phyloP scores from a whole-genome alignment of 2,888 invertebrate genomes.

The Hylaea fasciaria region DNA sequence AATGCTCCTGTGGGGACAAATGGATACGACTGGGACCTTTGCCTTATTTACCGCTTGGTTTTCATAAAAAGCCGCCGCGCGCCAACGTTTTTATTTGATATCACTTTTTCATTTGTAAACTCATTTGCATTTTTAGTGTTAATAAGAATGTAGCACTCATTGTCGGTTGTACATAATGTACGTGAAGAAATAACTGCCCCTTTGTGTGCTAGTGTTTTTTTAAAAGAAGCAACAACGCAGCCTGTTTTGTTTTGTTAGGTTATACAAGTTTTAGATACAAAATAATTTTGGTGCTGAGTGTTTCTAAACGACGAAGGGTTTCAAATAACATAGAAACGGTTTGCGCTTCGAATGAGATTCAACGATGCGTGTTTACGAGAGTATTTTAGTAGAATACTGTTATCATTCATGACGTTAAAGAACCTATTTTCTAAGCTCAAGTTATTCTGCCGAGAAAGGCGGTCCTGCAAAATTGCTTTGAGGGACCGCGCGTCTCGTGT shows the following conservation, averaged over 20 bases:
- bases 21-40: slow-evolving; percentile 67
- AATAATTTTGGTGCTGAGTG: slow-evolving; percentile 1
- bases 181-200: slow-evolving; percentile 1
- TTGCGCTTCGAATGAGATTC: slow-evolving; percentile 37
- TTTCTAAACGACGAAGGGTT: neutral
- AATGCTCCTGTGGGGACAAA: slow-evolving; percentile 69
- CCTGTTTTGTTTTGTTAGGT: slow-evolving; percentile 6
- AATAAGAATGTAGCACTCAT: slow-evolving; percentile 13
- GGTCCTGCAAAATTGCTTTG: slow-evolving; percentile 62
- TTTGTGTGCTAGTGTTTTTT: neutral
- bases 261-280: neutral
- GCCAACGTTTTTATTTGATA: slow-evolving; percentile 52
- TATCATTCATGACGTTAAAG: slow-evolving; percentile 54
- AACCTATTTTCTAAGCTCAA: slow-evolving; percentile 55
- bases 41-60: slow-evolving; percentile 66
- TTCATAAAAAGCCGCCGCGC: slow-evolving; percentile 54
- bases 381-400: slow-evolving; percentile 56
- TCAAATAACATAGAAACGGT: slow-evolving; percentile 11
- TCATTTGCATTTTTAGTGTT: slow-evolving; percentile 43
- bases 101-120: slow-evolving; percentile 42
- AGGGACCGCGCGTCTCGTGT: slow-evolving; percentile 47
- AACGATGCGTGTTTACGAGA: slow-evolving; percentile 41
- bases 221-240: neutral
- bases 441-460: slow-evolving; percentile 53
- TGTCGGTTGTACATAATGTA: neutral